Percentiles rank a stretch among this genome's conserved stretches.
These are phyloP conservation scores for Lepus timidus DNA, from an alignment of 2,113 vertebrate genomes.

Conservation along the genomic window DNA sequence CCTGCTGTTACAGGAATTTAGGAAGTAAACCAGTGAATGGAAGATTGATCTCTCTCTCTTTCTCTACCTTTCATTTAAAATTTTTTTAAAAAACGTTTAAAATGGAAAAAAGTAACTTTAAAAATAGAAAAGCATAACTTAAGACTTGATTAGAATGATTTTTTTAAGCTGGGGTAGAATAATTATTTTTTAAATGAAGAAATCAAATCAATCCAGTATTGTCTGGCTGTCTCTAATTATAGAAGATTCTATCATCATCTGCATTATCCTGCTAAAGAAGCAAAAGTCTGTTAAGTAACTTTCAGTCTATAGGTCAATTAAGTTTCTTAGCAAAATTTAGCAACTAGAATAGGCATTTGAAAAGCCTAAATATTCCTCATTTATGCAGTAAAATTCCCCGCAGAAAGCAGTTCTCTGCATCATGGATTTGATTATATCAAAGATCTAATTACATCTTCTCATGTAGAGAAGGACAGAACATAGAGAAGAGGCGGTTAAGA, in stretches of 20 bases:
- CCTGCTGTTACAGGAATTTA: too few relatives aligned
- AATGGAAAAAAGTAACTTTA: not conserved
- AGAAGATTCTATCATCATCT: not conserved
- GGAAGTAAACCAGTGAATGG: too few relatives aligned
- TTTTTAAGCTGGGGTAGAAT: conserved; percentile 10
- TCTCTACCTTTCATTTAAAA: too few relatives aligned
- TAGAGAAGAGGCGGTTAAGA: not conserved
- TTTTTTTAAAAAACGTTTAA: too few relatives aligned
- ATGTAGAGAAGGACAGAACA: not conserved
- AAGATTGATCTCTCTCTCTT: too few relatives aligned
- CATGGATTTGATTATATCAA: not conserved
- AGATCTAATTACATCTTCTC: not conserved
- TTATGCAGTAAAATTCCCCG: not conserved
- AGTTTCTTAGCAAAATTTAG: conserved; percentile 35
- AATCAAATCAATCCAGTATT: conserved; percentile 20
- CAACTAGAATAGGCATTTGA: conserved; percentile 1
- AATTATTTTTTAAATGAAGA: conserved; percentile 16
- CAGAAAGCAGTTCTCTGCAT: not conserved
- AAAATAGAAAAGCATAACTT: not conserved
- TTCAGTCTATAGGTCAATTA: not conserved
- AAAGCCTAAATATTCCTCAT: not conserved
- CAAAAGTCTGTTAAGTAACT: conserved; percentile 17
- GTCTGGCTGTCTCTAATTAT: not conserved
- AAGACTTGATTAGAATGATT: not conserved
- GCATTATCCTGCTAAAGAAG: conserved; percentile 1